phyloP scores from a whole-genome alignment of 2,888 invertebrate species.

The Aricia artaxerxes region DNA sequence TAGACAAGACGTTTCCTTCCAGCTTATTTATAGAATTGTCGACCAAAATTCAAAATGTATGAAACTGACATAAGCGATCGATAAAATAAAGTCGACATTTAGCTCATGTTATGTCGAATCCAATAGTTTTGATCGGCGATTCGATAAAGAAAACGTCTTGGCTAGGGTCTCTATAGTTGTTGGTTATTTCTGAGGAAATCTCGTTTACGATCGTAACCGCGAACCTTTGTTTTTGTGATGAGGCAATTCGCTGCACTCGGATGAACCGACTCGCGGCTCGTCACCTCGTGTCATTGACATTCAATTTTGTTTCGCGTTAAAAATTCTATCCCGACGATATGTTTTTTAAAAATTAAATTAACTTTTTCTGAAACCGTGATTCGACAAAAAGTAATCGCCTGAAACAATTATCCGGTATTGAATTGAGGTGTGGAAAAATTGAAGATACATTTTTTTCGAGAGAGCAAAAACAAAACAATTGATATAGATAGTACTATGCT shows the following conservation, averaged over 20 bases:
- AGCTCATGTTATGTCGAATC: too few relatives aligned
- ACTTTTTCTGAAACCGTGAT: neutral
- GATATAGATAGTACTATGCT: neutral
- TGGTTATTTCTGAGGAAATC: constrained; percentile 17
- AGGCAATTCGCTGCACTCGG: constrained; percentile 54
- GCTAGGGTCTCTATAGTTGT: too few relatives aligned
- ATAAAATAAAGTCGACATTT: too few relatives aligned
- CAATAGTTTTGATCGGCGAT: too few relatives aligned
- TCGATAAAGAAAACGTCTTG: too few relatives aligned
- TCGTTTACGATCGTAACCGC: neutral
- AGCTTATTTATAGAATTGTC: too few relatives aligned
- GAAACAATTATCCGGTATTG: constrained; percentile 25
- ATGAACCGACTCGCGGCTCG: constrained; percentile 49
- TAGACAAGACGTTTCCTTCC: too few relatives aligned
- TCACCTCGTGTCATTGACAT: constrained; percentile 57
- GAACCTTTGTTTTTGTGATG: constrained; percentile 44
- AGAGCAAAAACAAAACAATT: neutral
- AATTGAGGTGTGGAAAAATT: constrained; percentile 22
- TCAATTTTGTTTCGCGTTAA: constrained; percentile 44
- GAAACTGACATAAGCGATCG: too few relatives aligned
- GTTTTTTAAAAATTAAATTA: constrained; percentile 9
- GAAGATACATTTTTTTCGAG: neutral
- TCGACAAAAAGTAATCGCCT: constrained; percentile 8
- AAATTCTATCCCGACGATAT: constrained; percentile 36
- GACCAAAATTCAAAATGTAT: too few relatives aligned